Evolutionary conservation across 2,113 vertebrate genomes (phyloP).

Genomic region (Tinamus guttatus): DNA sequence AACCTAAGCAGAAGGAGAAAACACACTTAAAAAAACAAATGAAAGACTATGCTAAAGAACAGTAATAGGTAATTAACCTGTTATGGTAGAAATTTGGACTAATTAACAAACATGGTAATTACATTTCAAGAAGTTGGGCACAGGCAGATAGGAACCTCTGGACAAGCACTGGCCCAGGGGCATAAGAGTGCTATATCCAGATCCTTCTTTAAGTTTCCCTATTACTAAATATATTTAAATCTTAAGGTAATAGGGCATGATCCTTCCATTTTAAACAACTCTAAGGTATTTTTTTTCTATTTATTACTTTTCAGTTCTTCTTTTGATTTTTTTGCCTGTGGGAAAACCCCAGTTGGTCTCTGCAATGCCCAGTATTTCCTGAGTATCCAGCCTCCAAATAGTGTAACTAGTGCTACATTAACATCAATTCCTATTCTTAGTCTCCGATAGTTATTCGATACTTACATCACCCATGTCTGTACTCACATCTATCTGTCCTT

Average conservation of each 20-base stretch:
- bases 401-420: neutral
- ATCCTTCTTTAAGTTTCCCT: neutral
- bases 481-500: neutral
- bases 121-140: neutral
- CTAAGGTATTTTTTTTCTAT: neutral
- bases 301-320: neutral
- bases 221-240: neutral
- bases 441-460: neutral
- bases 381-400: neutral
- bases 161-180: neutral
- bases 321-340: neutral
- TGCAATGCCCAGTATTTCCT: neutral
- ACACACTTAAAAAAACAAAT: neutral
- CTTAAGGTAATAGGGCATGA: neutral
- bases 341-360: neutral
- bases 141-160: neutral
- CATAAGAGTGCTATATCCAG: neutral
- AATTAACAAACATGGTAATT: neutral
- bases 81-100: neutral
- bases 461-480: neutral
- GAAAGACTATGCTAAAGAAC: neutral
- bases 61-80: neutral
- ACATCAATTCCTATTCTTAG: neutral
- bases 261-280: neutral
- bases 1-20: neutral